These are phyloP conservation scores for Drosophila sechellia DNA, from an alignment of 1,140 invertebrate species.

Conservation along the genomic window DNA sequence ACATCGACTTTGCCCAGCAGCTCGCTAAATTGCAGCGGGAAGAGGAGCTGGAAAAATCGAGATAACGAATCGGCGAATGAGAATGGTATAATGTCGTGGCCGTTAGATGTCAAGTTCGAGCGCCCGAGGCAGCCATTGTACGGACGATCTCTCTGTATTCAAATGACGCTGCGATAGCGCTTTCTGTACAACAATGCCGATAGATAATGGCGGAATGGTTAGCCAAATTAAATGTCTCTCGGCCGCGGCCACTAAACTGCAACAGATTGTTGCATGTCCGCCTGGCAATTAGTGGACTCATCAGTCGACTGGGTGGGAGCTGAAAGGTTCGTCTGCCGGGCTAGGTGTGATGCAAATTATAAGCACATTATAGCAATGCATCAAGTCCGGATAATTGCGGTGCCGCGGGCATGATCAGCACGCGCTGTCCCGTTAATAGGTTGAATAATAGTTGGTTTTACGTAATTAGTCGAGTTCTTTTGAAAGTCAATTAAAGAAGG, in stretches of 20 bases:
- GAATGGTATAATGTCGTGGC: constrained; percentile 31
- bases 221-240: constrained; percentile 59
- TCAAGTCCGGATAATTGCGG: constrained; percentile 29
- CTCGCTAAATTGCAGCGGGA: constrained; percentile 92
- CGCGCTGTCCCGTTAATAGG: constrained; percentile 29
- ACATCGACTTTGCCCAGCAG: constrained; percentile 93
- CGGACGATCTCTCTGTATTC: constrained; percentile 25
- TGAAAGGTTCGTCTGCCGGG: constrained; percentile 13
- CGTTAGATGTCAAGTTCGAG: constrained; percentile 68
- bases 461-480: background rate
- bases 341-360: constrained; percentile 45
- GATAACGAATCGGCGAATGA: constrained; percentile 32
- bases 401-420: constrained; percentile 37
- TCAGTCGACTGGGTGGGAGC: constrained; percentile 29
- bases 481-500: background rate
- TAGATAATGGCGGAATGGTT: constrained; percentile 60
- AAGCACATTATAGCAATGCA: constrained; percentile 35
- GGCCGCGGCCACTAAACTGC: constrained; percentile 42
- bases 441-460: constrained; percentile 14
- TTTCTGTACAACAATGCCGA: constrained; percentile 61
- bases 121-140: constrained; percentile 57
- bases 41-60: constrained; percentile 89
- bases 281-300: constrained; percentile 38
- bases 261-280: constrained; percentile 54
- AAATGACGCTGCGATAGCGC: constrained; percentile 43